phyloP scores from a whole-genome alignment of 2,797 vertebrate species.

The Staurois parvus region DNA sequence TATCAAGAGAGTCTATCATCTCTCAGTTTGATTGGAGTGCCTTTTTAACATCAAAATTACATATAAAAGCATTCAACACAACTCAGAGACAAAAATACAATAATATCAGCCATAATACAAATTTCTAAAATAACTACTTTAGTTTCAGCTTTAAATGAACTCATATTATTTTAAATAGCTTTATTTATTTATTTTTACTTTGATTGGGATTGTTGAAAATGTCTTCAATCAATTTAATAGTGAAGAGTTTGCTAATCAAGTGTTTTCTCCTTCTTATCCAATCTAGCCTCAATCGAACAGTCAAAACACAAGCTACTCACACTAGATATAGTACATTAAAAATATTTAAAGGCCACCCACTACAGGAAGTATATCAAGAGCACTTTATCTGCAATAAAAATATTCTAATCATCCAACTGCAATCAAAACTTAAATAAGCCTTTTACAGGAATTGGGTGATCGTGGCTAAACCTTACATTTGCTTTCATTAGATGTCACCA shows the following conservation, averaged over 20 bases:
- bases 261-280: conserved; percentile 24
- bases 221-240: neutral
- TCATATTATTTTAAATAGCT: neutral
- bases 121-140: neutral
- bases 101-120: neutral
- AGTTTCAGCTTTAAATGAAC: neutral
- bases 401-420: neutral
- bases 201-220: neutral
- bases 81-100: neutral
- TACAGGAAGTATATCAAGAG: conserved; percentile 11
- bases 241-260: conserved; percentile 24
- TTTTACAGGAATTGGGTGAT: neutral
- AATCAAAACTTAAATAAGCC: neutral
- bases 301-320: neutral
- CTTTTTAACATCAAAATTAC: neutral
- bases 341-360: neutral
- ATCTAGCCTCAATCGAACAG: conserved; percentile 13
- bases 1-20: too few species aligned
- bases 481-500: neutral
- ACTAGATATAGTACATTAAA: neutral
- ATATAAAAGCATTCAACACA: neutral
- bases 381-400: neutral
- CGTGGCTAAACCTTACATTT: neutral
- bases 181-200: neutral
- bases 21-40: neutral